Conservation (phyloP, 37 sponge, comb jelly and placozoan genomes). For the Lycopodina hypogea region DNA sequence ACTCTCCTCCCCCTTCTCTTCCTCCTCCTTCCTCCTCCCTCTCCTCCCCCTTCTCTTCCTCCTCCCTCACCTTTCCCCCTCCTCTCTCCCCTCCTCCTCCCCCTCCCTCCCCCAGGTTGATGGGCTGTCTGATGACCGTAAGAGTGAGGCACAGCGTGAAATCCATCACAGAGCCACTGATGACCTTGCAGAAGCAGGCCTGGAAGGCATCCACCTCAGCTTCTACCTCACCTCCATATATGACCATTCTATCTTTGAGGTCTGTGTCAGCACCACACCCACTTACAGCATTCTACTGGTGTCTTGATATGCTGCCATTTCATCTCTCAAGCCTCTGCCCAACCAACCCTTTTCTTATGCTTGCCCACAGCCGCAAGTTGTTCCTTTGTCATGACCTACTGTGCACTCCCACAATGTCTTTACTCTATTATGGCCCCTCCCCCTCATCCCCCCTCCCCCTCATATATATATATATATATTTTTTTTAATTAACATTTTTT, state of each 20-base stretch:
- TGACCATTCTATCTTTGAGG: slow-evolving; percentile 94
- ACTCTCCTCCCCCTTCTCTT: background rate
- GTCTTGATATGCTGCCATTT: no score
- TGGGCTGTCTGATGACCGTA: slow-evolving; percentile 35
- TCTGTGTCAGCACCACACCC: background rate
- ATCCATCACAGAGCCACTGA: slow-evolving; percentile 79
- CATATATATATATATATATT: no score
- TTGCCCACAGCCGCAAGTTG: no score
- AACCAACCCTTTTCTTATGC: no score
- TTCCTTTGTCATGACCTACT: no score
- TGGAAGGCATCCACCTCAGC: slow-evolving; percentile 77
- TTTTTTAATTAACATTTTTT: no score
- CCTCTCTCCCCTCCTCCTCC: background rate
- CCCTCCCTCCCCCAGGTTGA: background rate
- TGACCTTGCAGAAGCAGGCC: slow-evolving; percentile 81
- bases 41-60: background rate
- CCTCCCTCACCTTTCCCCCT: background rate
- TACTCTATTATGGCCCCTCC: no score
- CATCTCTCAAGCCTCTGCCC: no score
- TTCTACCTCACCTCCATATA: slow-evolving; percentile 94
- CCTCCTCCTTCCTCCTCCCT: background rate
- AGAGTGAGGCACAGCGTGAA: slow-evolving; percentile 74
- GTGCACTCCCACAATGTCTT: no score
- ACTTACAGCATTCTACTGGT: no score
- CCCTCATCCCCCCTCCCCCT: no score